A percentile compares a stretch with the other conserved stretches of the same genome.
phyloP scores from a whole-genome alignment of 1,140 invertebrate genomes.

The Macrobrachium nipponense region DNA sequence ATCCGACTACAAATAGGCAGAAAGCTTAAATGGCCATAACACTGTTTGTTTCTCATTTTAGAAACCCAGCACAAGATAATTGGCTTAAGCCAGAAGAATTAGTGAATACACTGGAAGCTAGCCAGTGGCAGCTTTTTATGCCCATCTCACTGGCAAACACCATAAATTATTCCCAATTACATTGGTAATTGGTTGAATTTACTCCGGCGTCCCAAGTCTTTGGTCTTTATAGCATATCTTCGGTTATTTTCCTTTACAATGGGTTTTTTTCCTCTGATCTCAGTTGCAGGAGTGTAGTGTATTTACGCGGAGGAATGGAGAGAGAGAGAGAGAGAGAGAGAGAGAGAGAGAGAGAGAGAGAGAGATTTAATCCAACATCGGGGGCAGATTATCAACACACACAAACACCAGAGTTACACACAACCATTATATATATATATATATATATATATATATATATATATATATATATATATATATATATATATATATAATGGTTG shows the following conservation, averaged over 20 bases:
- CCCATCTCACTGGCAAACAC: slow-evolving; percentile 4
- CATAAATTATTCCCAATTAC: slow-evolving; percentile 15
- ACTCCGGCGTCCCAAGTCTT: neutral
- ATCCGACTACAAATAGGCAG: slow-evolving; percentile 9
- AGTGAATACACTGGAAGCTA: slow-evolving; percentile 1
- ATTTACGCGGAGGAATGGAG: too few species aligned
- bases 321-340: slow-evolving; percentile 18
- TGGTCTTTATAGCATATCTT: too few species aligned
- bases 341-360: slow-evolving; percentile 15
- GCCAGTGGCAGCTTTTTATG: slow-evolving; percentile 1
- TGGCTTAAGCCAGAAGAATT: slow-evolving; percentile 1
- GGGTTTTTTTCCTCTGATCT: too few species aligned
- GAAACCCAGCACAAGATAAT: neutral
- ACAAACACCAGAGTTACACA: too few species aligned
- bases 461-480: too few species aligned
- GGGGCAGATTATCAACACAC: too few species aligned
- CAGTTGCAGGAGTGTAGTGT: too few species aligned
- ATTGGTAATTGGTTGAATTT: slow-evolving; percentile 19
- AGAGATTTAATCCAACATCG: neutral
- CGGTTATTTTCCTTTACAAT: too few species aligned
- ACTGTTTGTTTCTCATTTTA: slow-evolving; percentile 30
- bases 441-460: too few species aligned
- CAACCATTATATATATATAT: too few species aligned
- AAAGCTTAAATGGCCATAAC: slow-evolving; percentile 9
- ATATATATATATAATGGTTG: too few species aligned